Evolutionary conservation across 2,888 invertebrate species (phyloP), one percentile per base, ranked within the genome.

Genomic region (Mimumesa dahlbomi): DNA sequence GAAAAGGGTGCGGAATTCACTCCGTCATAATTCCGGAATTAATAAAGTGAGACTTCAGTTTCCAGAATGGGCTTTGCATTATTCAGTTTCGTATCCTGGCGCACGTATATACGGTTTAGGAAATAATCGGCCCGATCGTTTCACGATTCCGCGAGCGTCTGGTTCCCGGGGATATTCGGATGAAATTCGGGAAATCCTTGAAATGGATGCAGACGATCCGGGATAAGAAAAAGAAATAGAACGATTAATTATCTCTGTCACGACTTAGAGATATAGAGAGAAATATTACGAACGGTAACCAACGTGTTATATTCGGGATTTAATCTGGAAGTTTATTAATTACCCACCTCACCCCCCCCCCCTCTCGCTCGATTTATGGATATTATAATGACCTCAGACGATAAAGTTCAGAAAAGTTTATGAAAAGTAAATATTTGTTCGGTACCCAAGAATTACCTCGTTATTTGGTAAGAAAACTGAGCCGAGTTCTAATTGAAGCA

Each of bases 241-340:
- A 25, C 18, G 22, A 49, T 52, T 70, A 70, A 70, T 70, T 70
- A 70, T 21, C 49, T 34, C 46, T 22, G 16, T 56, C 56, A 40
- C 6, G 34, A 14, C 5, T 25, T 18, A 49, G 31, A 48, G 29
- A 49, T 34, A 18, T 29, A n/a, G n/a, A n/a, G 40, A 54, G 31
- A 36, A 13, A 16, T 22, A 21, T 11, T 13, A 31, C n/a, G 36
- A 16, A 46, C 36, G 43, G 40, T 50, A 13, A 29, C 40, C 22
- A 21, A 14, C 18, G 25, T n/a, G 31, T 48, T 34, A 48, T 22
- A n/a, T 50, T 13, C 21, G 31, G 48, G n/a, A 48, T 52, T 67
- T 67, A 53, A 67, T 53, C 50, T 48, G 48, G 16, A 68, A 68
- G 48, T 68, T 69, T 49, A 68, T 69, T 68, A 67, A 53, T 53